A percentile compares a stretch with the other conserved stretches of the same genome.
Evolutionary conservation across 2,113 vertebrate genomes (phyloP).

Genomic region (Saccopteryx bilineata): DNA sequence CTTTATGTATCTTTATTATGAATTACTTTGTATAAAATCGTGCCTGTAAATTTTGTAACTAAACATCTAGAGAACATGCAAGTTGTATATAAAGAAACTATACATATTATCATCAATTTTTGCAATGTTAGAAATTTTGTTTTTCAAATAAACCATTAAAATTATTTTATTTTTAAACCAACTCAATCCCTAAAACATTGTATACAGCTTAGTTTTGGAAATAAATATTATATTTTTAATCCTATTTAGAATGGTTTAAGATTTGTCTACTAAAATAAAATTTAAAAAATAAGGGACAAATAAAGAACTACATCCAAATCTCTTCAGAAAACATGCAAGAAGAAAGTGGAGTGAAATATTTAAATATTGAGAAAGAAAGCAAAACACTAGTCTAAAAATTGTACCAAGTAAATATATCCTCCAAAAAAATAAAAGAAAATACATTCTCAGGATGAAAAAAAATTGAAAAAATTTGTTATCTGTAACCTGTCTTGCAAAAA

Average conservation of each 20-base stretch:
- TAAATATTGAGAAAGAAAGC: background rate
- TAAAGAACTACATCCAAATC: background rate
- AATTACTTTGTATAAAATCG: background rate
- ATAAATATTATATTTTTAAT: background rate
- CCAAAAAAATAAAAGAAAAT: background rate
- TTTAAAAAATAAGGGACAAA: background rate
- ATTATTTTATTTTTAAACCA: background rate
- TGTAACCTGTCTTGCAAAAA: background rate
- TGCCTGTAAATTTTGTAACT: background rate
- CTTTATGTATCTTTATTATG: conserved; percentile 49
- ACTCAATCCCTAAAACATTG: background rate
- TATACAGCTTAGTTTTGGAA: background rate
- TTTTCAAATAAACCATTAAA: background rate
- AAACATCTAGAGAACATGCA: background rate
- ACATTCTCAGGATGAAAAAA: background rate
- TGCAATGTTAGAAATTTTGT: background rate
- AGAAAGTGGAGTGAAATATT: background rate
- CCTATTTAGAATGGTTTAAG: background rate
- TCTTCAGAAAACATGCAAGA: background rate
- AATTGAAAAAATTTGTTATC: background rate
- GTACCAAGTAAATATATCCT: background rate
- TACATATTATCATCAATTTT: background rate
- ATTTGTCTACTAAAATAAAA: background rate
- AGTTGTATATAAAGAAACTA: background rate
- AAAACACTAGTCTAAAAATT: background rate